Conservation (phyloP, 2,888 invertebrate genomes). For the Pandemis corylana region DNA sequence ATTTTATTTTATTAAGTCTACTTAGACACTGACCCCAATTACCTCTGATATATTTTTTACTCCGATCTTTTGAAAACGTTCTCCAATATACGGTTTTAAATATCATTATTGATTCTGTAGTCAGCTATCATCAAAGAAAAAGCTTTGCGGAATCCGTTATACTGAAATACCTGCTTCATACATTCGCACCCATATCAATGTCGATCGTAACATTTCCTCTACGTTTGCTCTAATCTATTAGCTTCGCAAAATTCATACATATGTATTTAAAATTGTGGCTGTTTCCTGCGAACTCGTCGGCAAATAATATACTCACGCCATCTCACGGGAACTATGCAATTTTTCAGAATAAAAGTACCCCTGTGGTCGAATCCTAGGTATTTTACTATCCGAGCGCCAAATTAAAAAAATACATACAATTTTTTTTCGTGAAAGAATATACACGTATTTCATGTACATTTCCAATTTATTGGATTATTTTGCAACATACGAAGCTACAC, state of each 20-base stretch:
- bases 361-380: too few species aligned
- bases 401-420: too few species aligned
- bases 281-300: too few species aligned
- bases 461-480: too few species aligned
- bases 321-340: background rate
- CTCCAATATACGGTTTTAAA: background rate
- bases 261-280: too few species aligned
- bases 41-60: constrained; percentile 4
- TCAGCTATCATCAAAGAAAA: background rate
- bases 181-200: constrained; percentile 1
- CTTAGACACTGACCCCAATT: constrained; percentile 8
- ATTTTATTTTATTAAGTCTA: constrained; percentile 16
- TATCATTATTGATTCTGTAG: background rate
- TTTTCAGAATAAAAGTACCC: too few species aligned
- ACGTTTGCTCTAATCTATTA: background rate
- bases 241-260: background rate
- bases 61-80: constrained; percentile 5
- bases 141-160: background rate
- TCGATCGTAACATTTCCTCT: background rate
- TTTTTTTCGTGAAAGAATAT: too few species aligned
- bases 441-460: too few species aligned
- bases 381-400: too few species aligned
- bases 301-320: too few species aligned
- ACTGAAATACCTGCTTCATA: background rate
- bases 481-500: too few species aligned